Evolutionary conservation across 1,140 invertebrate genomes (phyloP), one percentile per base, ranked within the genome.

Genomic region (Eumaeus atala): DNA sequence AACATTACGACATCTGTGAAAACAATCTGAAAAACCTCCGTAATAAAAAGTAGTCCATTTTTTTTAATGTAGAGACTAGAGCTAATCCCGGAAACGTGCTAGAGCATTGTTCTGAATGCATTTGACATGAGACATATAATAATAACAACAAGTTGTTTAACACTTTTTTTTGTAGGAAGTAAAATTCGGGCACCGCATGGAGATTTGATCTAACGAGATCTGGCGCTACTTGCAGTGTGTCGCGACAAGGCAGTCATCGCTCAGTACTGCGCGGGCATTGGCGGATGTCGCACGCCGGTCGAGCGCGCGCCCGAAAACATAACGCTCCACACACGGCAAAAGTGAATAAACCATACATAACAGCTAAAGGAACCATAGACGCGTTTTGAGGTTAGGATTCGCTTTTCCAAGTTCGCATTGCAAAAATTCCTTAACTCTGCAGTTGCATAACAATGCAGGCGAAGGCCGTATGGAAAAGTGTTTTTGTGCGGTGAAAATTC

Each of bases 401-500:
- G 52, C 70, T 77, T 69, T 66, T 63, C 65, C 61, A 67, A 66
- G 61, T 71, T 71, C 48, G 65, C 59, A 66, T 57, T 60, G 61
- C 61, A 61, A 66, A 68, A 75, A 67, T 49, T 63, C 57, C 71
- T 73, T 67, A 59, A 66, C 65, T 60, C 59, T 68, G 72, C 66
- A 74, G 70, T 80, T 81, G 77, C 77, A 81, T 81, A 81, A 81
- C 70, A 81, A 74, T 78, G 75, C 77, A 78, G 21, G 33, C 51
- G 51, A 54, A 54, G 74, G 72, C 74, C 67, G 70, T 63, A 63
- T 62, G 71, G 74, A 77, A 77, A 78, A 73, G 67, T 75, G 61
- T 65, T 62, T 37, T 64, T 56, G 65, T 67, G 55, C 62, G 56
- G 70, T 71, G 73, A 74, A 79, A 78, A 74, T 71, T 70, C 66